Percentiles rank a stretch among this genome's conserved stretches.
Evolutionary conservation across 2,113 vertebrate species (phyloP).

Genomic region (Peromyscus polionotus): DNA sequence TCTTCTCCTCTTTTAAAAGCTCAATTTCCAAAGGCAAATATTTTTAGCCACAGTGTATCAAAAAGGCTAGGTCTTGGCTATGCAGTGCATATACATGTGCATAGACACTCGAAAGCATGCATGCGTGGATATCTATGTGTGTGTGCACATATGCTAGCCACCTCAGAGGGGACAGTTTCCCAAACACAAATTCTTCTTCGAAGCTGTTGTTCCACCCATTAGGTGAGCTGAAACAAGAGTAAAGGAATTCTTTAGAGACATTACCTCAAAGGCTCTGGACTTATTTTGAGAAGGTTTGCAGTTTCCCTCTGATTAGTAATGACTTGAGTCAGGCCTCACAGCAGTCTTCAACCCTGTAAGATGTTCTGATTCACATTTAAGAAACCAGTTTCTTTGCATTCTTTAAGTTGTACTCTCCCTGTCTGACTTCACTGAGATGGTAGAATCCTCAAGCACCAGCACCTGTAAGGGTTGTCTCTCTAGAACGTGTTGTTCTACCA

Average conservation of each 20-base stretch:
- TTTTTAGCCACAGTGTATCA: neutral
- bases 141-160: neutral
- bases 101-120: rapidly evolving
- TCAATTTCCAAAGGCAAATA: neutral
- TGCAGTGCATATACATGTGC: neutral
- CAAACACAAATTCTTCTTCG: neutral
- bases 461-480: neutral
- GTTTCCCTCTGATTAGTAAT: neutral
- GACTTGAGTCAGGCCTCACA: neutral
- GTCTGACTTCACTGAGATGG: neutral
- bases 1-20: neutral
- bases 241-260: neutral
- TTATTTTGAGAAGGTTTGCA: neutral
- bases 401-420: neutral
- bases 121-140: no score
- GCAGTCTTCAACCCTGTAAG: neutral
- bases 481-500: neutral
- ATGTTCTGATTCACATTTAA: neutral
- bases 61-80: neutral
- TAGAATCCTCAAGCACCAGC: neutral
- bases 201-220: neutral
- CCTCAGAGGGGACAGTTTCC: neutral
- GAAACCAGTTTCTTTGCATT: neutral
- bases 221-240: neutral
- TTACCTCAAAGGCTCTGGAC: neutral